Conservation (phyloP, 1,140 invertebrate genomes). For the Chrysomallon squamiferum region DNA sequence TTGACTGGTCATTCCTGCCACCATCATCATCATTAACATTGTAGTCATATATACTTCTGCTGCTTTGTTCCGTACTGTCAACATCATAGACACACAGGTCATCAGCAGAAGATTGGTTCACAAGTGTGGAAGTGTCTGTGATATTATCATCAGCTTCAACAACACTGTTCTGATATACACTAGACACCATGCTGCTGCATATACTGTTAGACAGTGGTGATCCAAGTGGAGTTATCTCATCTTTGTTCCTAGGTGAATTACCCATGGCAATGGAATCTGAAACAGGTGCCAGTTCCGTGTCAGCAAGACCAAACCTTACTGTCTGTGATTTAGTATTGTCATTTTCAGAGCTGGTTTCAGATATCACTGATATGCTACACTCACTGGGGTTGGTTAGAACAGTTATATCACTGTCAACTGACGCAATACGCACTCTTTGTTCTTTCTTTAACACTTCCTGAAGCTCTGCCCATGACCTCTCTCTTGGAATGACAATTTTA, state of each 20-base stretch:
- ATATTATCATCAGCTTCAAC: too few relatives aligned
- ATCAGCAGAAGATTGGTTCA: too few relatives aligned
- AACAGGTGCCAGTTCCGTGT: not conserved
- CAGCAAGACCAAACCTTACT: not conserved
- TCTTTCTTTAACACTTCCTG: conserved; percentile 5
- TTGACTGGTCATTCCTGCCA: too few relatives aligned
- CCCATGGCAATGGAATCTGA: conserved; percentile 8
- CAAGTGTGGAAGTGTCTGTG: too few relatives aligned
- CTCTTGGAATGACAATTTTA: not conserved
- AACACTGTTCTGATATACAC: conserved; percentile 48
- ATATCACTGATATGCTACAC: conserved; percentile 43
- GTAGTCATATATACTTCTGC: too few relatives aligned
- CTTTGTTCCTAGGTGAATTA: not conserved
- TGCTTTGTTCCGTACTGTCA: too few relatives aligned
- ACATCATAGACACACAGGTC: too few relatives aligned
- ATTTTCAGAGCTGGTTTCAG: conserved; percentile 22
- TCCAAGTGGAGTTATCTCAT: conserved; percentile 32
- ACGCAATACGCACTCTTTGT: conserved; percentile 11
- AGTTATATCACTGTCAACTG: conserved; percentile 56
- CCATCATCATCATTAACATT: too few relatives aligned
- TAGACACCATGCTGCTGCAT: conserved; percentile 56
- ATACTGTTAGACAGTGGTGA: conserved; percentile 50
- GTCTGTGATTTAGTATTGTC: not conserved
- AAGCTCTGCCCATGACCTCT: conserved; percentile 23
- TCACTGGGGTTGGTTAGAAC: conserved; percentile 52